Evolutionary conservation across 2,113 vertebrate genomes (phyloP), one percentile per base, ranked within the genome.

Genomic region (Limanda limanda): DNA sequence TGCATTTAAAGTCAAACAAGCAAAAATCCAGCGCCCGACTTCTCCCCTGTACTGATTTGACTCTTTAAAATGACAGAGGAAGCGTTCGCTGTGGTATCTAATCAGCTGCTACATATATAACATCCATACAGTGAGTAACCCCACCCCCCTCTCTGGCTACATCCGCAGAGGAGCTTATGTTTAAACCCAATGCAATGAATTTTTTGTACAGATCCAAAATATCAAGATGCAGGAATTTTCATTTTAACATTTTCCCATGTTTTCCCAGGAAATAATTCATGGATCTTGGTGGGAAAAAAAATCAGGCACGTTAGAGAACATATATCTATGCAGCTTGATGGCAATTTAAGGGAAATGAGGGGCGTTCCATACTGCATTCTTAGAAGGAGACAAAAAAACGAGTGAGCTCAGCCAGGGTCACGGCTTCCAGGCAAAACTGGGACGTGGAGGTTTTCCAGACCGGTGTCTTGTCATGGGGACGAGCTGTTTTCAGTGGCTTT

Each of bases 1-100:
- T 88, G 86, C 78, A 87, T 31, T 31, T 31, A 31, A 31, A 78
- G 73, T 81, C 69, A 80, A 59, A 60, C 54, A 54, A 80, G 35
- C 15, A 42, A 42, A n/a, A 59, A 48, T 18, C 14, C 18, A 2
- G 4, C n/a, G 3, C 14, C 52, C 70, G 35, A 11, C 27, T 1
- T 21, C 17, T 27, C 23, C 31, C 52, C 40, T 9, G 20, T 0
- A 12, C 70, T 72, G 48, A 79, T 81, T 54, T 85, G 64, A 75
- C 77, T 59, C 78, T 80, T 65, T 61, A 61, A 76, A 88, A 81
- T 35, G 6, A 48, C 79, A 68, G 71, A 84, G 79, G 54, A 87
- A 84, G 82, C 73, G 45, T 86, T 87, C 52, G 13, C 23, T 62
- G 78, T 78, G 77, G 55, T 31, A 65, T 78, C 58, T 78, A 60